Conservation (phyloP, 2,888 invertebrate genomes). For the Clistopyga incitator region DNA sequence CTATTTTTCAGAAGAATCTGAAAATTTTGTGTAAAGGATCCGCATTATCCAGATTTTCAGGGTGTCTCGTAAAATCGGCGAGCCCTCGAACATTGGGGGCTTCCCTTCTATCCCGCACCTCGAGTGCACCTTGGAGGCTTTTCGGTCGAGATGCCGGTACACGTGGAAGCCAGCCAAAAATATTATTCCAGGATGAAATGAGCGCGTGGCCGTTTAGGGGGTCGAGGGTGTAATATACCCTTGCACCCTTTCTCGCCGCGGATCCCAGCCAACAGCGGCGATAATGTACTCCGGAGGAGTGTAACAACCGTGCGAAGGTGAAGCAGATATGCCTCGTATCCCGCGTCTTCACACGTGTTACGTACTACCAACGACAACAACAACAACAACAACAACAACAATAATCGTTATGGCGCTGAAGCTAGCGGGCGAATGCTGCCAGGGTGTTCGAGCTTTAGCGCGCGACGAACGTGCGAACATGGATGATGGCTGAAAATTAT, state of each 20-base stretch:
- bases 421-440: too few relatives aligned
- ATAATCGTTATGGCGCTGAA: too few relatives aligned
- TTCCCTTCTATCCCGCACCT: background rate
- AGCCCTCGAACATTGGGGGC: constrained; percentile 11
- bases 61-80: background rate
- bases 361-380: constrained; percentile 56
- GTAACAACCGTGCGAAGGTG: constrained; percentile 56
- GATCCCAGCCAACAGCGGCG: constrained; percentile 64
- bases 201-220: constrained; percentile 53
- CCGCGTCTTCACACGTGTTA: constrained; percentile 47
- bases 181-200: constrained; percentile 70
- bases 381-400: too few relatives aligned
- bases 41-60: background rate
- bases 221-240: constrained; percentile 18
- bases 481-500: too few relatives aligned
- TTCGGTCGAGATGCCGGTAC: constrained; percentile 52
- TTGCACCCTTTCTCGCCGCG: constrained; percentile 49
- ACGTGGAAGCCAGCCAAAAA: constrained; percentile 72
- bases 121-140: constrained; percentile 46
- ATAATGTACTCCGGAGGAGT: constrained; percentile 63
- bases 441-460: too few relatives aligned
- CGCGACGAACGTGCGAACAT: too few relatives aligned
- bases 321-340: constrained; percentile 27
- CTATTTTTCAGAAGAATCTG: background rate
- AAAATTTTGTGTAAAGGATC: background rate